Evolutionary conservation across 2,113 vertebrate genomes (phyloP).

Genomic region (human (Homo sapiens)): GRCh38 chr1:232261501-232262000

Average conservation of each 20-base stretch:
- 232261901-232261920: not conserved
- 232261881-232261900: not conserved
- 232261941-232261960: not conserved
- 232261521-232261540: not conserved
- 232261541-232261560: too few relatives aligned
- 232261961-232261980: too few relatives aligned
- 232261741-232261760: fast-evolving
- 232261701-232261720: not conserved
- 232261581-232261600: not conserved
- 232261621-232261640: not conserved
- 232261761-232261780: too few relatives aligned
- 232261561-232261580: not conserved
- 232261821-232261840: fast-evolving
- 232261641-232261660: not conserved
- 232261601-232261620: not conserved
- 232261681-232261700: not conserved
- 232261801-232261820: not conserved
- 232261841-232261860: not conserved
- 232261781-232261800: not conserved
- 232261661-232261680: too few relatives aligned
- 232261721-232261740: not conserved
- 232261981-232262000: not conserved
- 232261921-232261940: not conserved
- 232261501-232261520: not conserved
- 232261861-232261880: fast-evolving